A percentile compares a stretch with the other conserved stretches of the same genome.
These are phyloP conservation scores for Thysanoteuthis rhombus DNA, from an alignment of 2,888 invertebrate species.

Conservation along the genomic window DNA sequence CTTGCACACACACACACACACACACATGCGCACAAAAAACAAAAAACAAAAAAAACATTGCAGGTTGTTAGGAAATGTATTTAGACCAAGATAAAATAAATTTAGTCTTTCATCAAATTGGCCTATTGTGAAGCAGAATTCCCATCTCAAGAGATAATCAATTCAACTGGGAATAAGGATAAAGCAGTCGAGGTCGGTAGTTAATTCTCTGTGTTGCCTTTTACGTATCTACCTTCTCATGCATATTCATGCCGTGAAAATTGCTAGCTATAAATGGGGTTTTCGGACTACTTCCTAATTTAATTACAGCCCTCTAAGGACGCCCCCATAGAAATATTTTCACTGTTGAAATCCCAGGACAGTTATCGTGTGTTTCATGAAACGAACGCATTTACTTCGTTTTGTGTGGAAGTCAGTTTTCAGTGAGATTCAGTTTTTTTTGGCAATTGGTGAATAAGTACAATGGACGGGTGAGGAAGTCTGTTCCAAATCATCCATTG, in stretches of 20 bases:
- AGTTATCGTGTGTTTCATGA: neutral
- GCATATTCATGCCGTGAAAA: neutral
- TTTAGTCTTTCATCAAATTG: neutral
- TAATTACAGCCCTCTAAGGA: neutral
- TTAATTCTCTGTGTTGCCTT: neutral
- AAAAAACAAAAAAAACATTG: too few species aligned
- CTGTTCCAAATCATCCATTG: too few species aligned
- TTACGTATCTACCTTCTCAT: neutral
- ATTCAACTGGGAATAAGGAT: neutral
- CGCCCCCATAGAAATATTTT: neutral
- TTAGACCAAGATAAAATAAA: neutral
- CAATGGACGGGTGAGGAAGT: too few species aligned
- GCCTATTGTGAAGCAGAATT: neutral
- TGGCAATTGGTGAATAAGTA: too few species aligned
- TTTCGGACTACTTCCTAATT: neutral
- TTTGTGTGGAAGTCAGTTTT: neutral
- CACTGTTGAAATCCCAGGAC: neutral
- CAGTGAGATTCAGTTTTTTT: too few species aligned
- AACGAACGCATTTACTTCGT: neutral
- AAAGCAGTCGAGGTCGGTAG: neutral
- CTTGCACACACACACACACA: neutral
- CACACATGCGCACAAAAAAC: neutral
- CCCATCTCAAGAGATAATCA: neutral
- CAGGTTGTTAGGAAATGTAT: neutral
- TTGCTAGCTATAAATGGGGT: neutral